phyloP scores from a whole-genome alignment of 2,888 invertebrate species.

The Bellardia bayeri region DNA sequence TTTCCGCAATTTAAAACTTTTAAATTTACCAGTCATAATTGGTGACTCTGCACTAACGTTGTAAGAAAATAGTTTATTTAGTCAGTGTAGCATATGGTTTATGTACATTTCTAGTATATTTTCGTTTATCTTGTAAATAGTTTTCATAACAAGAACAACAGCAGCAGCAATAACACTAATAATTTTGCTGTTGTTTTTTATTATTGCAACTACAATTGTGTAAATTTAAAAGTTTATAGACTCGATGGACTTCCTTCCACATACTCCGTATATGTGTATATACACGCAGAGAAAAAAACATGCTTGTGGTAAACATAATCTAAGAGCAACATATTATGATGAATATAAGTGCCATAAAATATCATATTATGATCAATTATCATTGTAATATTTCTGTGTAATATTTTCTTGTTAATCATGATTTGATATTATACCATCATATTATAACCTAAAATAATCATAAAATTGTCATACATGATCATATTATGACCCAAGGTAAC shows the following conservation, averaged over 20 bases:
- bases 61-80: constrained; percentile 1
- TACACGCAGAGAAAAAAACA: too few species aligned
- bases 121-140: constrained; percentile 5
- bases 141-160: not conserved
- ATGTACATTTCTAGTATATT: not conserved
- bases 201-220: not conserved
- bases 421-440: too few species aligned
- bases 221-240: not conserved
- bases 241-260: not conserved
- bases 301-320: too few species aligned
- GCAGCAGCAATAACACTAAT: not conserved
- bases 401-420: too few species aligned
- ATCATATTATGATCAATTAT: too few species aligned
- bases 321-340: too few species aligned
- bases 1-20: not conserved
- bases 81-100: not conserved
- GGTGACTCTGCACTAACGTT: not conserved
- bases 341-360: too few species aligned
- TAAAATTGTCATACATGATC: too few species aligned
- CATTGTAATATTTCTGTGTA: too few species aligned
- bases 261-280: too few species aligned
- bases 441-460: too few species aligned
- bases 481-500: too few species aligned
- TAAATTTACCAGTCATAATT: not conserved
- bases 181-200: not conserved